Percentiles rank a stretch among this genome's conserved stretches.
Conservation (phyloP, 2,797 vertebrate genomes). For the Catharus ustulatus region DNA sequence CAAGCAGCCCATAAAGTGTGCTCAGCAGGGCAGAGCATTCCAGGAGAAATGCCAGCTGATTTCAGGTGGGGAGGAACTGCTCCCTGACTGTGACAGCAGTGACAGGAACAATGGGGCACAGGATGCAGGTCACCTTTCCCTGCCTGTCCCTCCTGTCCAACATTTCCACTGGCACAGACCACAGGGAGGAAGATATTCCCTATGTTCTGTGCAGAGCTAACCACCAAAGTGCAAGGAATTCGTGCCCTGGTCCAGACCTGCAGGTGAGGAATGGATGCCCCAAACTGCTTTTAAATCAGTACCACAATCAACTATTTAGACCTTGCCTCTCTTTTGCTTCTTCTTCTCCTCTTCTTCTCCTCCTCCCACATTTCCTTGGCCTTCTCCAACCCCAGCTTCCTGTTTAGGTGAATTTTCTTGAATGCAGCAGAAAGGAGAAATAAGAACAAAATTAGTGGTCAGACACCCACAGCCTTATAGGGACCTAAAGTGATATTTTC, state of each 20-base stretch:
- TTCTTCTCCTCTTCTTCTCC: slow-evolving; percentile 99
- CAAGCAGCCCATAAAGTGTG: background rate
- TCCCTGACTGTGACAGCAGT: background rate
- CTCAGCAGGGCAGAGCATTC: background rate
- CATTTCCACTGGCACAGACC: background rate
- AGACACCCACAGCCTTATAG: background rate
- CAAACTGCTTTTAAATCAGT: background rate
- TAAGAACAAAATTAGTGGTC: background rate
- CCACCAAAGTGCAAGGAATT: background rate
- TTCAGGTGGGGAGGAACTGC: background rate
- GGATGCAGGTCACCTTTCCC: background rate
- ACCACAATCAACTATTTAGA: slow-evolving; percentile 39
- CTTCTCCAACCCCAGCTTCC: slow-evolving; percentile 85
- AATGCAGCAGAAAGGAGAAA: background rate
- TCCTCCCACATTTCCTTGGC: slow-evolving; percentile 81
- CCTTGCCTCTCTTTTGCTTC: slow-evolving; percentile 96
- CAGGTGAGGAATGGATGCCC: background rate
- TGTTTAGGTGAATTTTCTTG: slow-evolving; percentile 87
- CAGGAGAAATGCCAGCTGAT: background rate
- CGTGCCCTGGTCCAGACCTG: background rate
- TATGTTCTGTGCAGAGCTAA: background rate
- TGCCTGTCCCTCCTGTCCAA: background rate
- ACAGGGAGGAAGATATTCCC: background rate
- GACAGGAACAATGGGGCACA: background rate
- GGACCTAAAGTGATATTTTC: background rate